Evolutionary conservation across 1,140 invertebrate species (phyloP).

Genomic region (Stratiolaelaps scimitus): DNA sequence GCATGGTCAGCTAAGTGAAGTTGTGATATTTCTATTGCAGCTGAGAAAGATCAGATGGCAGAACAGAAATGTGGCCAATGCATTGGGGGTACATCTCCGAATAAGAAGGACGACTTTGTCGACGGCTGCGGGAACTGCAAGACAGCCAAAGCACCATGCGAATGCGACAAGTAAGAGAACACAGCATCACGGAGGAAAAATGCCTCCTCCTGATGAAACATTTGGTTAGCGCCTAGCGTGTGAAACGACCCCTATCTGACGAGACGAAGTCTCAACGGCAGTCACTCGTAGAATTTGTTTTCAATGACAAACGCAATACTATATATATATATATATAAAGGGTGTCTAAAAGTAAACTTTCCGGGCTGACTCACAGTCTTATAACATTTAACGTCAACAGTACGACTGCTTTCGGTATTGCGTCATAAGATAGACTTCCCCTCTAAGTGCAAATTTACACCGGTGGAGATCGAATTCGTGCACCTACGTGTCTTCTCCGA

Average conservation of each 20-base stretch:
- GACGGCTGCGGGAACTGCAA: constrained; percentile 33
- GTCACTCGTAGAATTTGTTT: constrained; percentile 5
- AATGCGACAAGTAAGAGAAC: constrained; percentile 32
- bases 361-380: no score
- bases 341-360: no score
- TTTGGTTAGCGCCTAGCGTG: neutral
- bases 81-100: constrained; percentile 31
- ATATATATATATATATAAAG: no score
- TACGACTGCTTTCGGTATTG: no score
- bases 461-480: no score
- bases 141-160: constrained; percentile 25
- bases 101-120: constrained; percentile 29
- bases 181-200: neutral
- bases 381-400: no score
- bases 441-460: no score
- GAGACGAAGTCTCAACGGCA: no score
- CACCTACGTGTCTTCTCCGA: no score
- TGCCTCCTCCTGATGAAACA: neutral
- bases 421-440: no score
- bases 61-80: constrained; percentile 33
- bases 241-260: no score
- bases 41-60: constrained; percentile 31
- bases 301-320: neutral
- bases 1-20: no score
- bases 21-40: constrained; percentile 26